Evolutionary conservation across 2,888 invertebrate species (phyloP), one percentile per base, ranked within the genome.

Genomic region (Petrophora chlorosata): DNA sequence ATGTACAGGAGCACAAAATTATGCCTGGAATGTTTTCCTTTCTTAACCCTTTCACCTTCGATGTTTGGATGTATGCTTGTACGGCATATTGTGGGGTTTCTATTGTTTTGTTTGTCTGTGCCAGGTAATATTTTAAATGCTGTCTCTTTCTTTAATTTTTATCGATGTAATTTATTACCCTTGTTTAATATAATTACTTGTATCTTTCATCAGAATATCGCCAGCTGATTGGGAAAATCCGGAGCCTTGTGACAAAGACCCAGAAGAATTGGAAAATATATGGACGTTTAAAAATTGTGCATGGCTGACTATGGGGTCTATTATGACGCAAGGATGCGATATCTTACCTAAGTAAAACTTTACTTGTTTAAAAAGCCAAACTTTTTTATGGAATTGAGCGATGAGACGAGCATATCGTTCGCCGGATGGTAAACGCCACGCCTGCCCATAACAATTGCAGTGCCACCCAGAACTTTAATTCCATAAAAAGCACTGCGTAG

Each of bases 181-280:
- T 3, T n/a, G 10, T 25, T 0, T n/a, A n/a, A n/a, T n/a, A n/a
- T n/a, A n/a, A n/a, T n/a, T n/a, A n/a, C n/a, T n/a, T n/a, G n/a
- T n/a, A n/a, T n/a, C n/a, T n/a, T n/a, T n/a, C n/a, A 79, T 45
- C 76, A 95, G 97, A 81, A 93, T 96, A 84, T 95, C 96, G 40
- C 98, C 99, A 0, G 95, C 94, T 53, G 98, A 99, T 82, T 97
- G 97, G 97, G 95, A 96, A 79, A 97, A 97, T 85, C 96, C 97
- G 5, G 97, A 98, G 80, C 97, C 97, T 0, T 97, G 97, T 77
- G 95, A 96, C 67, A 92, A 93, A 49, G 95, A 95, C 72, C 94
- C 96, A 10, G 95, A 96, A 62, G 96, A 96, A 67, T 90, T 98
- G 52, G 97, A 98, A 85, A 98, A 98, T 73, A 94, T 95, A 65